A percentile compares a stretch with the other conserved stretches of the same genome.
Conservation (phyloP, 2,797 vertebrate species). For the Streptopelia turtur region DNA sequence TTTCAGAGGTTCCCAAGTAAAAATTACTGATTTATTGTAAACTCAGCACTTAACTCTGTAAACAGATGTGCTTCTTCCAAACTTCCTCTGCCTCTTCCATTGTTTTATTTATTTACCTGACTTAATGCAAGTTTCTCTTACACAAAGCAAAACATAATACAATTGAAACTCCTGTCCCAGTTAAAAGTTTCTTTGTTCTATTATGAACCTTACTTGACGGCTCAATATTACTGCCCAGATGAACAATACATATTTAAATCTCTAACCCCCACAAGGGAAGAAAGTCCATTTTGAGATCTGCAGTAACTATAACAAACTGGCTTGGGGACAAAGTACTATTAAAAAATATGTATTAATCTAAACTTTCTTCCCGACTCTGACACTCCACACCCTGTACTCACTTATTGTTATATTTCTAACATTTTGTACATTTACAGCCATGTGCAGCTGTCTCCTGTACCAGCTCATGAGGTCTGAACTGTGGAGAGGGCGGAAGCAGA, state of each 20-base stretch:
- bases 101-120: slow-evolving; percentile 56
- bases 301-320: slow-evolving; percentile 18
- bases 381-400: not conserved
- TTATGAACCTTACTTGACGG: slow-evolving; percentile 53
- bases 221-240: slow-evolving; percentile 26
- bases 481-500: not conserved
- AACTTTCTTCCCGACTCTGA: slow-evolving; percentile 7
- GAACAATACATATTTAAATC: slow-evolving; percentile 60
- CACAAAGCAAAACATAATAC: slow-evolving; percentile 35
- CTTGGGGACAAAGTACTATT: not conserved
- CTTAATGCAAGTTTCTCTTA: slow-evolving; percentile 40
- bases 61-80: slow-evolving; percentile 9
- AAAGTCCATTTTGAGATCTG: slow-evolving; percentile 2
- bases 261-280: slow-evolving; percentile 30
- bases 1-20: slow-evolving; percentile 25
- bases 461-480: not conserved
- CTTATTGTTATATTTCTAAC: not conserved
- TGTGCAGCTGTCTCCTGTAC: not conserved
- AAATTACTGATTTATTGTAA: slow-evolving; percentile 15
- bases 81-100: not conserved
- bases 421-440: not conserved
- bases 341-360: slow-evolving; percentile 20
- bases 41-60: slow-evolving; percentile 15
- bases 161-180: slow-evolving; percentile 40
- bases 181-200: slow-evolving; percentile 53